Conservation (phyloP, 2,888 invertebrate genomes). For the Drosophila quasianomalipes region DNA sequence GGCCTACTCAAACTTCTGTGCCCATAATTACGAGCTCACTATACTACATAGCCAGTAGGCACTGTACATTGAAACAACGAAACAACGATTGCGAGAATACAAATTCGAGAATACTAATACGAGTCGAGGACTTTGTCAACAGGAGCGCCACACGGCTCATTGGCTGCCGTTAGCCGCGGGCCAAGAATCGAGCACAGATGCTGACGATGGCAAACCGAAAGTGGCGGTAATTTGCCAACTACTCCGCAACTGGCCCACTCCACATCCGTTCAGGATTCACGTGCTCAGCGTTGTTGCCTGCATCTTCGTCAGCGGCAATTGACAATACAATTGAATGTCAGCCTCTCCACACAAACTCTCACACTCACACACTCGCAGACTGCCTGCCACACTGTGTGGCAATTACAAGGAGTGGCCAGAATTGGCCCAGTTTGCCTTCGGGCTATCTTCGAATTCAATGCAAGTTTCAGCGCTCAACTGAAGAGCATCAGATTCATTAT, state of each 20-base stretch:
- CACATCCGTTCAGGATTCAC: not conserved
- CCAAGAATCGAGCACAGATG: slow-evolving; percentile 80
- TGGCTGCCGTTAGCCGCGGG: slow-evolving; percentile 75
- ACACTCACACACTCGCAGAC: slow-evolving; percentile 5
- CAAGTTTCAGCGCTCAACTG: slow-evolving; percentile 30
- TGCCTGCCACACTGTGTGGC: slow-evolving; percentile 45
- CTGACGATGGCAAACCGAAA: slow-evolving; percentile 76
- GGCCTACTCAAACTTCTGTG: slow-evolving; percentile 74
- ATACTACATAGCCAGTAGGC: slow-evolving; percentile 48
- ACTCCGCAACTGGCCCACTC: slow-evolving; percentile 44
- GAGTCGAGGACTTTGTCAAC: slow-evolving; percentile 69
- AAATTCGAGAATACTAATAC: slow-evolving; percentile 42
- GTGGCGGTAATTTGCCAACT: slow-evolving; percentile 81
- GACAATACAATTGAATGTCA: slow-evolving; percentile 62
- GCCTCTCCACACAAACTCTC: slow-evolving; percentile 24
- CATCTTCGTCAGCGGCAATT: slow-evolving; percentile 49
- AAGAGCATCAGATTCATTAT: slow-evolving; percentile 37
- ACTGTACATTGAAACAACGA: slow-evolving; percentile 14
- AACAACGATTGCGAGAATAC: slow-evolving; percentile 24
- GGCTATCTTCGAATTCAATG: slow-evolving; percentile 34
- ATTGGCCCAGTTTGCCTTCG: slow-evolving; percentile 42
- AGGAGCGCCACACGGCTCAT: slow-evolving; percentile 73
- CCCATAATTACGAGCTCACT: slow-evolving; percentile 69
- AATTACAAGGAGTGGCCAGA: slow-evolving; percentile 73
- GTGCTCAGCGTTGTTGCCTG: slow-evolving; percentile 28